phyloP scores from a whole-genome alignment of 1,140 invertebrate species.

The Cydia fagiglandana region DNA sequence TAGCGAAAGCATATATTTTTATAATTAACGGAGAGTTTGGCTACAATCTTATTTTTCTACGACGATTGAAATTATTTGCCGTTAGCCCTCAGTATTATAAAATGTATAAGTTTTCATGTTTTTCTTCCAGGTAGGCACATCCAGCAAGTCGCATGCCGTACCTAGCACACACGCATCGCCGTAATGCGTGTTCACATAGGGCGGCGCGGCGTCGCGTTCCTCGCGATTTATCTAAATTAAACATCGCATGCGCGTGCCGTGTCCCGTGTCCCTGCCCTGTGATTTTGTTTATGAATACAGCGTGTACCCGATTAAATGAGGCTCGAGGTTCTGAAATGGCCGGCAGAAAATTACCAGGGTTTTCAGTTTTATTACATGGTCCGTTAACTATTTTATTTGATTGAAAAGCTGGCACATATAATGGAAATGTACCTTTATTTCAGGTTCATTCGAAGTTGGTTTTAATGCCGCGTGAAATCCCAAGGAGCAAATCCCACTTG shows the following conservation, averaged over 20 bases:
- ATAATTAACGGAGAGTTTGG: too few relatives aligned
- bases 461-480: too few relatives aligned
- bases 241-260: slow-evolving; percentile 71
- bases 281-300: slow-evolving; percentile 52
- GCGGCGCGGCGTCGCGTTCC: slow-evolving; percentile 52
- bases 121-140: not conserved
- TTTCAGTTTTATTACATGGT: not conserved
- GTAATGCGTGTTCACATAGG: slow-evolving; percentile 68
- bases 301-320: slow-evolving; percentile 31
- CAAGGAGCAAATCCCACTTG: too few relatives aligned
- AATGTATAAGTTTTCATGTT: not conserved
- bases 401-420: too few relatives aligned
- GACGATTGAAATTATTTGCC: not conserved
- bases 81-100: not conserved
- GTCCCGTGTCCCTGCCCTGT: slow-evolving; percentile 56
- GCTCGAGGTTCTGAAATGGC: not conserved
- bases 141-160: not conserved
- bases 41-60: too few relatives aligned
- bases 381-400: not conserved
- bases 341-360: not conserved
- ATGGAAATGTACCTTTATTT: too few relatives aligned
- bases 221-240: slow-evolving; percentile 79
- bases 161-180: not conserved
- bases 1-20: too few relatives aligned
- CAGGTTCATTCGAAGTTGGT: too few relatives aligned